These are phyloP conservation scores for Melanostoma scalare DNA, from an alignment of 2,888 invertebrate species.

Conservation along the genomic window DNA sequence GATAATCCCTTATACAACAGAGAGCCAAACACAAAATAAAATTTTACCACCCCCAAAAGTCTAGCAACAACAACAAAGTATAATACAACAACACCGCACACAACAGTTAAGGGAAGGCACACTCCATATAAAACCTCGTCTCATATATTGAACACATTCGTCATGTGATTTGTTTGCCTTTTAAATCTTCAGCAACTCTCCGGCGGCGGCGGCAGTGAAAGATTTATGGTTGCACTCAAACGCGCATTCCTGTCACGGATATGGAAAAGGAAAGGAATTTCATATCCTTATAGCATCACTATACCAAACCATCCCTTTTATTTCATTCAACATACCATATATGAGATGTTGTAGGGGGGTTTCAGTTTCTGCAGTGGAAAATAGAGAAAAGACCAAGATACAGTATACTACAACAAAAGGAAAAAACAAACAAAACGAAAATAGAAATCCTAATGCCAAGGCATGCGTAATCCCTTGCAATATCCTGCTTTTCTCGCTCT, in stretches of 20 bases:
- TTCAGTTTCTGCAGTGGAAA: conserved; percentile 39
- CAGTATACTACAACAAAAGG: conserved; percentile 22
- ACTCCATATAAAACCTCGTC: conserved; percentile 30
- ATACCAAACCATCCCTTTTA: conserved; percentile 18
- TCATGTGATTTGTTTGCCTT: conserved; percentile 73
- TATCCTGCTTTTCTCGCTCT: conserved; percentile 63
- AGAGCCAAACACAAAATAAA: conserved; percentile 27
- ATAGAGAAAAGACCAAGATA: conserved; percentile 4
- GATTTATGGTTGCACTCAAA: conserved; percentile 73
- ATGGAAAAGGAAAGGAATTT: conserved; percentile 73
- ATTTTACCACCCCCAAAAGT: conserved; percentile 55
- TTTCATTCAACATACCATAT: not conserved
- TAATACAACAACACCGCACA: not conserved
- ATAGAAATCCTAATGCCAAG: conserved; percentile 74
- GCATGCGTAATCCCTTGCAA: conserved; percentile 75
- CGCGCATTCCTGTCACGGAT: conserved; percentile 73
- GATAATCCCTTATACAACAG: conserved; percentile 54
- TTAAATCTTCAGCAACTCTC: conserved; percentile 72
- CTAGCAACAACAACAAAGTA: not conserved
- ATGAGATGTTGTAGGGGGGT: conserved; percentile 6
- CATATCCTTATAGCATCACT: conserved; percentile 63
- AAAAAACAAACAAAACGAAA: conserved; percentile 66
- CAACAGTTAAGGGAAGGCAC: conserved; percentile 7
- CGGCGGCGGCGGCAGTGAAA: conserved; percentile 59
- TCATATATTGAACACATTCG: conserved; percentile 73